Conservation (phyloP, 2,888 invertebrate genomes). For the Ophion costatus region DNA sequence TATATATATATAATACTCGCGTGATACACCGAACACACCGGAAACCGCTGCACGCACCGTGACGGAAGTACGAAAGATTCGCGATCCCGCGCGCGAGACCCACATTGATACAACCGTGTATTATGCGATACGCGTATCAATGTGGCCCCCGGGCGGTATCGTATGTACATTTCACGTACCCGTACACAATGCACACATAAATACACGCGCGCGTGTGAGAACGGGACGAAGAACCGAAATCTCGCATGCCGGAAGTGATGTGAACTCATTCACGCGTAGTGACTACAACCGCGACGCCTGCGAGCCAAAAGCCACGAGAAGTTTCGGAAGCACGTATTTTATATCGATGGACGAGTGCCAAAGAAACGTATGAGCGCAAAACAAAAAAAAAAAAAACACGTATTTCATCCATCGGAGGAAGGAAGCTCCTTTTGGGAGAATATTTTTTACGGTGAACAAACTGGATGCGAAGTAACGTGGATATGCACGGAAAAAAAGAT, state of each 20-base stretch:
- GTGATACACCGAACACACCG: constrained; percentile 69
- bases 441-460: neutral
- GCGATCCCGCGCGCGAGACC: constrained; percentile 27
- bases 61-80: constrained; percentile 76
- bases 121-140: neutral
- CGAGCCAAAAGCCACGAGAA: neutral
- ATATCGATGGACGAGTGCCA: neutral
- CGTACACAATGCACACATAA: neutral
- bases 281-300: constrained; percentile 45
- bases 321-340: neutral
- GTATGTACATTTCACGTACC: neutral
- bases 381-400: neutral
- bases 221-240: constrained; percentile 31
- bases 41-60: constrained; percentile 79
- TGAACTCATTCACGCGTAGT: constrained; percentile 67
- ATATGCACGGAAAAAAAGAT: neutral
- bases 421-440: neutral
- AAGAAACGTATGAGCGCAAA: neutral
- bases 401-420: neutral
- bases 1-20: neutral
- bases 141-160: neutral
- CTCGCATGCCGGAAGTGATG: constrained; percentile 70
- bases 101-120: constrained; percentile 16
- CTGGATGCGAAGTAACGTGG: neutral
- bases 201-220: neutral